Evolutionary conservation across 2,888 invertebrate genomes (phyloP), one percentile per base, ranked within the genome.

Genomic region (Anthoptus insignis): DNA sequence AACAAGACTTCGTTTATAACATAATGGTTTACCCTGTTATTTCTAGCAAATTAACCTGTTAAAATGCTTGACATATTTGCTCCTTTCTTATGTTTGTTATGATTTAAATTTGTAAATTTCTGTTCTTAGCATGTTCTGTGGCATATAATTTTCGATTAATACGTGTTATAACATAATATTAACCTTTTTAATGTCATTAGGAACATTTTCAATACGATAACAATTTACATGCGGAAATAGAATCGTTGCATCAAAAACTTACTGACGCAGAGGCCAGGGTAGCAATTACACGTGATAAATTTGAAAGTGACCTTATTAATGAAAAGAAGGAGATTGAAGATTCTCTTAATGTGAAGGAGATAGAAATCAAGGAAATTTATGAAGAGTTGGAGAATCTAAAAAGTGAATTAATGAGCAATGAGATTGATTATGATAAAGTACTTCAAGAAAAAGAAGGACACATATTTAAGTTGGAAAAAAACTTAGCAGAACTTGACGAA

Each of bases 161-260:
- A 27, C 50, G 65, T 66, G 45, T 54, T 27, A 27, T 27, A 27
- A 27, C 27, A 7, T 39, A 14, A 59, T 42, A 27, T 37, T 50
- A 47, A 65, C 45, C 22, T 13, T 56, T 71, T 74, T 81, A 77
- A 76, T 75, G 81, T 72, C 68, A 82, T 77, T 86, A 91, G 91
- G 89, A 85, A 72, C 81, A 80, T 72, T 68, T 68, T 59, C 74
- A 78, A 71, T 71, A 54, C 61, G 79, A 83, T 73, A 81, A 81
- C 63, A 79, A 80, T 71, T 81, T 89, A 71, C 75, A 83, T 80
- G 73, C 72, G 56, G 82, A 89, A 65, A 73, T 88, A 75, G 80
- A 85, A 67, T 76, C 67, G 34, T 75, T 87, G 49, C 78, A 86
- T 77, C 75, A 77, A 59, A 85, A 85, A 69, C 73, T 84, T 53